Conservation (phyloP, 2,113 vertebrate species). For the Antigone vipio region DNA sequence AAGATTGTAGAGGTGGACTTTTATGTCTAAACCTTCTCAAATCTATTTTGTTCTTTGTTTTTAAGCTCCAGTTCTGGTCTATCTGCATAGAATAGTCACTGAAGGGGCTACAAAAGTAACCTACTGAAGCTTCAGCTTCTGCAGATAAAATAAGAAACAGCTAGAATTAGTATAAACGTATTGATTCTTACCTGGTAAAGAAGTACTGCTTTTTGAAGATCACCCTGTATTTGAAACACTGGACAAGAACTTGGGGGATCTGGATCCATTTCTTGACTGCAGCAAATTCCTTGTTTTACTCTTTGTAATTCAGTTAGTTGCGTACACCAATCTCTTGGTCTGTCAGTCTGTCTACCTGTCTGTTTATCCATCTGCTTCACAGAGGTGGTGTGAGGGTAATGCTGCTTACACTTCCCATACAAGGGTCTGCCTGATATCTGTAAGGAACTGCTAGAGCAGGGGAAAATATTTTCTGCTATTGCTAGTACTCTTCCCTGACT, state of each 20-base stretch:
- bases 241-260: not conserved
- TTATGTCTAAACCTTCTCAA: not conserved
- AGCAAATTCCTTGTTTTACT: not conserved
- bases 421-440: not conserved
- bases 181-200: not conserved
- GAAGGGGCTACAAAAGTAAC: not conserved
- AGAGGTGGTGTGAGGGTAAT: not conserved
- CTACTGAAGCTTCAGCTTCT: not conserved
- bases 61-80: not conserved
- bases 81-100: not conserved
- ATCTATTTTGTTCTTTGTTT: not conserved
- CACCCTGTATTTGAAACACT: not conserved
- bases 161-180: not conserved
- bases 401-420: not conserved
- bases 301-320: not conserved
- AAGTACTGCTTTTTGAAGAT: rapidly evolving
- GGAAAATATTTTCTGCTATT: not conserved
- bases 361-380: not conserved
- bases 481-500: not conserved
- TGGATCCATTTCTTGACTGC: not conserved
- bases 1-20: not conserved
- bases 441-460: not conserved
- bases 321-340: not conserved
- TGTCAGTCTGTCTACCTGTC: not conserved
- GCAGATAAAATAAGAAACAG: not conserved